Evolutionary conservation across 2,888 invertebrate genomes (phyloP), one percentile per base, ranked within the genome.

Genomic region (Aplocera efformata): DNA sequence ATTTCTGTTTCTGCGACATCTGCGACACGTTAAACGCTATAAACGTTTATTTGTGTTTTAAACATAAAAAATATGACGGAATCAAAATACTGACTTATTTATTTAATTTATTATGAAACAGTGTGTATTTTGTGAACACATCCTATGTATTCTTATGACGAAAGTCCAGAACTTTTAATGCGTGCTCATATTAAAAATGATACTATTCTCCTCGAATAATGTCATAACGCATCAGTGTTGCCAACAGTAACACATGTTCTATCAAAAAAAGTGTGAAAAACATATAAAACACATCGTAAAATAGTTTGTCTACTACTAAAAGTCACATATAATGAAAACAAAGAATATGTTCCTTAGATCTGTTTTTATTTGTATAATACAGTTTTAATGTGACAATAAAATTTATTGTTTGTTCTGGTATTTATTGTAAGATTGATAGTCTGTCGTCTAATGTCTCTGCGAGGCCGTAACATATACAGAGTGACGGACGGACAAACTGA

Each of bases 401-500:
- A 50, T 46, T 33, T 62, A 60, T 62, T 64, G 53, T 51, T 27
- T 59, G 60, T 57, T 57, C 70, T 71, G 78, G 81, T 80, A 84
- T 84, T 83, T 84, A 81, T 81, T 78, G 72, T 72, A 75, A 83
- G 84, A 85, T 85, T 83, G 78, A 86, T 83, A 70, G 74, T 58
- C 67, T 74, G 80, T 84, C 79, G 79, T 81, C 79, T 73, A 68
- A 75, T 84, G 84, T 83, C 81, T 77, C 71, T 79, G 70, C 62
- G 67, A 68, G 71, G 67, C 71, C 68, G 78, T 80, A 75, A 78
- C 64, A 68, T 78, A 72, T 47, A 74, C 72, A 68, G 63, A 65
- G 50, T 60, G 65, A 72, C 67, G 64, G 64, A 72, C 67, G 58
- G 58, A 67, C 67, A 50, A 61, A 67, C 79, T 56, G 72, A 81